Evolutionary conservation across 1,140 invertebrate species (phyloP).

Genomic region (Oryzaephilus surinamensis): DNA sequence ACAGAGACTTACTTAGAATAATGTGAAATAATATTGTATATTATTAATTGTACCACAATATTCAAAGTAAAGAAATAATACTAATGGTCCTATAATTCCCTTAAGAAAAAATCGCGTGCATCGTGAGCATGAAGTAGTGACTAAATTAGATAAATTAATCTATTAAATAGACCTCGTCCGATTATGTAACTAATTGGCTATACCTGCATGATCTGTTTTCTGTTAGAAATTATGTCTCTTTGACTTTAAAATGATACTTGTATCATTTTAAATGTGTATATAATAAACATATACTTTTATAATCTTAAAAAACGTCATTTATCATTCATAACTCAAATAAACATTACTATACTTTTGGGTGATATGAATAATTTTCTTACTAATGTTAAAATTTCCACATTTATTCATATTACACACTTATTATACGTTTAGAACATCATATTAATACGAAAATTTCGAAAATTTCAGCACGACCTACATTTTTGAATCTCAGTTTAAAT

Average conservation of each 20-base stretch:
- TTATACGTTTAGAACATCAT: no score
- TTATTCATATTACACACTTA: no score
- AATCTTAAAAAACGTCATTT: not conserved
- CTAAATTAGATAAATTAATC: slow-evolving; percentile 11
- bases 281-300: not conserved
- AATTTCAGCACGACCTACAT: slow-evolving; percentile 93
- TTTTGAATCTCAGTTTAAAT: slow-evolving; percentile 91
- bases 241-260: slow-evolving; percentile 30
- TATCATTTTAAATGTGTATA: slow-evolving; percentile 19
- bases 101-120: slow-evolving; percentile 20
- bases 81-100: no score
- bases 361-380: no score
- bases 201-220: slow-evolving; percentile 29
- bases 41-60: slow-evolving; percentile 6
- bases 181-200: slow-evolving; percentile 22
- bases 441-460: no score
- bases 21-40: slow-evolving; percentile 2
- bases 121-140: slow-evolving; percentile 29
- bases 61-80: slow-evolving; percentile 10
- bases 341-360: no score
- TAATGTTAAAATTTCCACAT: no score
- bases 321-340: no score
- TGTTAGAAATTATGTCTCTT: slow-evolving; percentile 31
- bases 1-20: slow-evolving; percentile 28
- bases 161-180: slow-evolving; percentile 12